Base-by-base conservation (phyloP, 2,888 invertebrate species). In the Cerastis rubricosa region DNA sequence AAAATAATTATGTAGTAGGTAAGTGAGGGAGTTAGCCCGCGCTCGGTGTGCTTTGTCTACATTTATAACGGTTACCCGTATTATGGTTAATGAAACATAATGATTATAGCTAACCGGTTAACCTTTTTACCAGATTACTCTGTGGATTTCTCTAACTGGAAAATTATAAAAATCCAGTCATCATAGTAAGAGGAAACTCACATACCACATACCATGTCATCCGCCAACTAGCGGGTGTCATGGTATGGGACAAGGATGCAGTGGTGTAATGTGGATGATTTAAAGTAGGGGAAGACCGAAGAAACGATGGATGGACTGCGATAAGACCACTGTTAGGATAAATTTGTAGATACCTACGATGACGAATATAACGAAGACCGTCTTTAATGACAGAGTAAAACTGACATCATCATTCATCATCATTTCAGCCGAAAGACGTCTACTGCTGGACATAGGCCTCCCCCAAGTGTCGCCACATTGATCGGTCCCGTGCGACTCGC, bases 321-420 rank as follows among this genome's bases (percentile, higher is more conserved):
- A 19, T 5, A 19, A 45, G 22, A 17, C 43, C 67, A 22, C 22
- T 22, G 17, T 29, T 11, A 29, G 29, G 22, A 17, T 45, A 7
- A n/a, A 35, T 25, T 11, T 35, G n/a, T 6, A 14, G 17, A 22
- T 9, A n/a, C n/a, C n/a, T n/a, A 51, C 8, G 8, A 22, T 14
- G 11, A 43, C 14, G 7, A 51, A 25, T 35, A 29, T 40, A 40
- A 45, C 25, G 11, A 45, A 54, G 43, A 61, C 6, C 12, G 29
- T 68, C 25, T 68, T 35, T 45, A 71, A 76, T 45, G 9, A 61
- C 19, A 63, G 17, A 63, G 19, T 47, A 19, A 45, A 47, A 47
- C 43, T 54, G 29, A 61, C 47, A 65, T 25, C n/a, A n/a, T n/a
- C n/a, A n/a, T n/a, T n/a, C n/a, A n/a, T n/a, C n/a, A n/a, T n/a